Conservation (phyloP, 2,797 vertebrate species). For the Forpus xanthops region DNA sequence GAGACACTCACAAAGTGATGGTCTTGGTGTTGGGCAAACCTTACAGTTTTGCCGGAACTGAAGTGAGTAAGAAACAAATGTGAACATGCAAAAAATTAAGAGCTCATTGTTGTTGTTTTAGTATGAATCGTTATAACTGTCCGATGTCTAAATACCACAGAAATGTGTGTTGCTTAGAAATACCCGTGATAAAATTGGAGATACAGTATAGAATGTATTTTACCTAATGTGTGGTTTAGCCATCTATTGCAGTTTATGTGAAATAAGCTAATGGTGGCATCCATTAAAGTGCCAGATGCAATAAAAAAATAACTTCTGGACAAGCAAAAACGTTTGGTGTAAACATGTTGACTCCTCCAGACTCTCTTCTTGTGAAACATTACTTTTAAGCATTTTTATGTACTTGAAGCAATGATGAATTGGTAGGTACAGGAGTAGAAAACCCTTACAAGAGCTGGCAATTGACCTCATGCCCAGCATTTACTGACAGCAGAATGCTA, state of each 20-base stretch:
- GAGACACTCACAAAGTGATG: fast-evolving
- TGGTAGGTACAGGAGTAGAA: background rate
- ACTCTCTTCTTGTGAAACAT: background rate
- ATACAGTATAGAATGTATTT: background rate
- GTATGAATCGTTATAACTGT: background rate
- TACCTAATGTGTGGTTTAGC: background rate
- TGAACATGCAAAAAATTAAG: background rate
- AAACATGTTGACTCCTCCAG: background rate
- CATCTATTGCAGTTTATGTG: background rate
- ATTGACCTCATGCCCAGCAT: fast-evolving
- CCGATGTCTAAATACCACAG: background rate
- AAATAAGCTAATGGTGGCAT: background rate
- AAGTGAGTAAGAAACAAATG: background rate
- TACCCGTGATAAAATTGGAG: background rate
- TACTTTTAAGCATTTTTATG: background rate
- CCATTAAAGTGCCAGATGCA: background rate
- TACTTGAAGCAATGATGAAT: background rate
- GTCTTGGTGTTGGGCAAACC: background rate
- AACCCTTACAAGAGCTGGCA: background rate
- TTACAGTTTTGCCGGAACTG: background rate
- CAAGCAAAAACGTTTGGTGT: fast-evolving
- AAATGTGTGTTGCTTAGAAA: background rate
- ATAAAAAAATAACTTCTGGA: background rate
- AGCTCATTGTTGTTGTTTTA: background rate
- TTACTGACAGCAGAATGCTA: background rate